Base-by-base conservation (phyloP, 2,797 vertebrate genomes). In the Adelosebastes latens region DNA sequence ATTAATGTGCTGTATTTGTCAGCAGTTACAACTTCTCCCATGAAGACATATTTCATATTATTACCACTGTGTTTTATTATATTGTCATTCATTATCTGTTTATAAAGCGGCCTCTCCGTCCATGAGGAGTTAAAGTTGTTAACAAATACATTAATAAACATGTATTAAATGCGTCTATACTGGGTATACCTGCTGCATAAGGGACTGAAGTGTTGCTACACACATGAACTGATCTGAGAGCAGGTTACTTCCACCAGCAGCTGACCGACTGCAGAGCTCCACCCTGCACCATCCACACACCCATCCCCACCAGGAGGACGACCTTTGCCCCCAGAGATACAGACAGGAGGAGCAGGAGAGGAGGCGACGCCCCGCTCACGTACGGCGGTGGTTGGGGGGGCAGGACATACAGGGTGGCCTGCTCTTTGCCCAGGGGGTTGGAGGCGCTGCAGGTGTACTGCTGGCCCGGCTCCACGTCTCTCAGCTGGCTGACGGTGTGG, bases 401-500 rank as follows among this genome's bases (percentile, higher is more conserved):
- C 72, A 95, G 80, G 42, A 99, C 89, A 81, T 97, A 99, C 24
- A 99, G 94, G 0, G 96, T 89, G 69, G 96, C 97, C 88, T 98
- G 97, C 0, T 97, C 96, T 46, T 86, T 95, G 31, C 98, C 98
- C 0, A 97, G 93, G 14, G 95, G 96, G 92, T 98, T 99, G 84
- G 95, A 89, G 4, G 97, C 97, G 0, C 93, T 95, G 72, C 98
- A 99, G 52, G 96, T 98, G 94, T 99, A 98, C 52, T 96, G 97
- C 6, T 95, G 96, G 0, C 97, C 97, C 0, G 95, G 94, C 11
- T 85, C 91, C 81, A 99, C 90, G 12, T 93, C 94, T 0, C 49
- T 92, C 67, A 99, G 95, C 89, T 97, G 96, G 58, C 93, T 96
- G 56, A 95, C 94, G 61, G 96, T 89, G 0, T 93, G 96, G 87